Evolutionary conservation across 2,888 invertebrate genomes (phyloP).

Genomic region (Luperina nickerlii): DNA sequence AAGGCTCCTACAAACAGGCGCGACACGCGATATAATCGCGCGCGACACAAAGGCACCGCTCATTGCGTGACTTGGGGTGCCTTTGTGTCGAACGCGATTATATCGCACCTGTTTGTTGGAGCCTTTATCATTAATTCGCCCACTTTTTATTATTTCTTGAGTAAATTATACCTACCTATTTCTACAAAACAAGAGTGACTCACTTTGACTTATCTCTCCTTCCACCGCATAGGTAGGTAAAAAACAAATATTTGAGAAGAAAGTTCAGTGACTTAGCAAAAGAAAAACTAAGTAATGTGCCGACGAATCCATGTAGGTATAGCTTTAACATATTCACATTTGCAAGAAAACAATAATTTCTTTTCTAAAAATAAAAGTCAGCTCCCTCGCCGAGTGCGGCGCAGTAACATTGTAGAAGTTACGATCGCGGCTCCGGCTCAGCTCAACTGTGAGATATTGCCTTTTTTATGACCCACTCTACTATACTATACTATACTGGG

Average conservation of each 20-base stretch:
- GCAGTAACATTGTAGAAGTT: conserved; percentile 89
- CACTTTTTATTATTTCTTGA: background rate
- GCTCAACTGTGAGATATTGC: conserved; percentile 90
- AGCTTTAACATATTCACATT: conserved; percentile 67
- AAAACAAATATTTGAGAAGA: conserved; percentile 10
- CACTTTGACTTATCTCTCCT: background rate
- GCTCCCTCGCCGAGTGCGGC: conserved; percentile 81
- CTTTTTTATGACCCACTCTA: conserved; percentile 90
- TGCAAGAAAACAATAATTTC: conserved; percentile 79
- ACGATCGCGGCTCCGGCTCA: conserved; percentile 87
- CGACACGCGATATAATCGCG: too few species aligned
- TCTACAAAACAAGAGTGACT: background rate
- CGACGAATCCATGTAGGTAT: conserved; percentile 51
- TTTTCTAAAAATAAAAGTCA: conserved; percentile 84
- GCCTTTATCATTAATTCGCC: background rate
- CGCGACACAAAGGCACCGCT: too few species aligned
- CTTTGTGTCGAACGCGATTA: too few species aligned
- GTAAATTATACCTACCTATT: background rate
- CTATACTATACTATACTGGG: conserved; percentile 86
- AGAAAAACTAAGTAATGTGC: conserved; percentile 37
- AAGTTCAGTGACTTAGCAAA: conserved; percentile 42
- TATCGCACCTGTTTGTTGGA: too few species aligned
- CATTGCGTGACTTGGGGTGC: too few species aligned
- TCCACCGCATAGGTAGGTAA: background rate
- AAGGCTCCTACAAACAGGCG: too few species aligned